phyloP scores from a whole-genome alignment of 2,113 vertebrate species.

The Macquaria australasica region DNA sequence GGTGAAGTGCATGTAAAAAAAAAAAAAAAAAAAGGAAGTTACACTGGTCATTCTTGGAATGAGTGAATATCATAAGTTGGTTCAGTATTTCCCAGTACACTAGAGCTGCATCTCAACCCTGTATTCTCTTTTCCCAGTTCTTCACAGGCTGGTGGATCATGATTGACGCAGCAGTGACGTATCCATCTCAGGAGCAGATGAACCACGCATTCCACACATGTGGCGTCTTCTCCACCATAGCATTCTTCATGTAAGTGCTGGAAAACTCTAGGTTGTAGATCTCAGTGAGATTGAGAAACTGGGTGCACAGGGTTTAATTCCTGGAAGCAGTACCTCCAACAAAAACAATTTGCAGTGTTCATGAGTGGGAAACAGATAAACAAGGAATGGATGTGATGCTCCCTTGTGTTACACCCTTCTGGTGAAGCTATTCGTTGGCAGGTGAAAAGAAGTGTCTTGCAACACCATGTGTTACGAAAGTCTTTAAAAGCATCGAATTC shows the following conservation, averaged over 20 bases:
- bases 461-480: too few species aligned
- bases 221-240: constrained; percentile 93
- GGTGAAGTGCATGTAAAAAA: too few species aligned
- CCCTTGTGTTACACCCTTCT: background rate
- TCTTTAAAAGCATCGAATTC: too few species aligned
- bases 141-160: constrained; percentile 97
- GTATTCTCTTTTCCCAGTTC: constrained; percentile 81
- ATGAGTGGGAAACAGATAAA: too few species aligned
- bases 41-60: too few species aligned
- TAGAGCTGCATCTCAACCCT: background rate
- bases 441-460: too few species aligned
- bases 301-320: background rate
- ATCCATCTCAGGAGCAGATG: constrained; percentile 85
- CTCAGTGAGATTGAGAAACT: background rate
- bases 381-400: too few species aligned
- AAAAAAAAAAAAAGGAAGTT: too few species aligned
- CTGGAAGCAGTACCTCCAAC: background rate
- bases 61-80: too few species aligned
- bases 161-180: constrained; percentile 92
- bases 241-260: constrained; percentile 94
- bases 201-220: constrained; percentile 95
- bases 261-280: background rate
- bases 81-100: too few species aligned
- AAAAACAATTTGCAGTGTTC: background rate
- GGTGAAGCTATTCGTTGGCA: too few species aligned